Conservation (phyloP, 1,140 invertebrate species). For the Temnothorax longispinosus region DNA sequence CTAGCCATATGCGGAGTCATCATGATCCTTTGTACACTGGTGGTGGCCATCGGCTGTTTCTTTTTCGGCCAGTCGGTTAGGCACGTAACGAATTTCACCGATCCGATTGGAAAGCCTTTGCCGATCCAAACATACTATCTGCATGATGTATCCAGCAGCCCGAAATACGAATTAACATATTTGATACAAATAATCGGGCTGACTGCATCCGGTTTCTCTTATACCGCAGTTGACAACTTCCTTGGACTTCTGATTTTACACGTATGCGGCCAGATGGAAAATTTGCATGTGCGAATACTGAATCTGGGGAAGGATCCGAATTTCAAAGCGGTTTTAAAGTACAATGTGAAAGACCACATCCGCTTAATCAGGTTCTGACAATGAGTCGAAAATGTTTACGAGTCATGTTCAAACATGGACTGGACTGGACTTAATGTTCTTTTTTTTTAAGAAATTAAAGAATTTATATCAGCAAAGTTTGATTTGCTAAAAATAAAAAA, state of each 20-base stretch:
- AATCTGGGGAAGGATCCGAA: neutral
- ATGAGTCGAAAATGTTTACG: neutral
- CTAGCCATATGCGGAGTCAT: neutral
- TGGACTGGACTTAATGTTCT: neutral
- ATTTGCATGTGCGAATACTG: neutral
- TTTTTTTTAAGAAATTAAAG: neutral
- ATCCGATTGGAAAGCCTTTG: neutral
- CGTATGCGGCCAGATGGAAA: slow-evolving; percentile 52
- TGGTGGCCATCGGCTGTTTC: neutral
- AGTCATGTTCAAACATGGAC: neutral
- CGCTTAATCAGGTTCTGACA: slow-evolving; percentile 46
- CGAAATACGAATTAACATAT: slow-evolving; percentile 41
- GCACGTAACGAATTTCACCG: neutral
- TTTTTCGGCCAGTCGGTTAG: neutral
- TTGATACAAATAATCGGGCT: neutral
- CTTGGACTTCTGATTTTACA: slow-evolving; percentile 39
- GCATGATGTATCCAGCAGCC: slow-evolving; percentile 24
- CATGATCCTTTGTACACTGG: neutral
- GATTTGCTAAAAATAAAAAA: neutral
- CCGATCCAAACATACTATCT: slow-evolving; percentile 31
- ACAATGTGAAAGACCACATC: slow-evolving; percentile 10
- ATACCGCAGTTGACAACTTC: slow-evolving; percentile 34
- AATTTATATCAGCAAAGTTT: neutral
- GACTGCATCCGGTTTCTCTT: neutral
- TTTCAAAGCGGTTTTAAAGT: neutral